Evolutionary conservation across 1,140 invertebrate genomes (phyloP), one percentile per base, ranked within the genome.

Genomic region (Drosophila takahashii): DNA sequence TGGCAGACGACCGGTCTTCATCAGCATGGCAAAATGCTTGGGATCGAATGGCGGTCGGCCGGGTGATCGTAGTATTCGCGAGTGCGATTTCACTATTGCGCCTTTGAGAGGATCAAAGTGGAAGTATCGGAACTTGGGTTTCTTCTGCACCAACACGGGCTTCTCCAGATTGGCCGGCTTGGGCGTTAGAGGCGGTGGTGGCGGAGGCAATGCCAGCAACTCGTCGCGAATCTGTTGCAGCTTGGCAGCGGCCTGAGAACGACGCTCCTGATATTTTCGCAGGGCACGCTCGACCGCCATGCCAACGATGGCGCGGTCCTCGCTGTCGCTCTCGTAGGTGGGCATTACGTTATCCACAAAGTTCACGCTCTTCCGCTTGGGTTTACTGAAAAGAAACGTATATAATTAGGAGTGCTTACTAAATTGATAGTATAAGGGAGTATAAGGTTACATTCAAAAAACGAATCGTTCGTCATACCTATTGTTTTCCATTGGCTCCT

Each of bases 321-420:
- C 91, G 41, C 58, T 57, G 4, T 92, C 91, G 58, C 91, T 92
- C 48, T 90, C 85, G 22, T 85, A 72, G 22, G 79, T 90, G 16
- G 91, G 89, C 56, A 71, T 48, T 16, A 92, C 84, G 3, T 80
- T 78, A 56, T 92, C 91, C 59, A 90, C 89, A 11, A 92, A 92
- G 26, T 79, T 80, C 1, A 92, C 91, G 0, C 85, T 81, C 29
- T 91, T 92, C 26, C 87, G 81, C 15, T 79, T 75, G 4, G 72
- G 51, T 87, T 90, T 90, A 44, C 90, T 92, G 22, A 22, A 1
- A 60, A n/a, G n/a, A 9, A 32, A 18, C 8, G 4, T 4, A 27
- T 15, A 47, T n/a, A 3, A 4, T 47, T 15, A 47, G 16, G 8
- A n/a, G 9, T 16, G 9, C n/a, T 2, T 13, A 0, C 0, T 18